Percentiles rank a stretch among this genome's conserved stretches.
phyloP scores from a whole-genome alignment of 2,888 invertebrate species.

The Nymphalis urticae region DNA sequence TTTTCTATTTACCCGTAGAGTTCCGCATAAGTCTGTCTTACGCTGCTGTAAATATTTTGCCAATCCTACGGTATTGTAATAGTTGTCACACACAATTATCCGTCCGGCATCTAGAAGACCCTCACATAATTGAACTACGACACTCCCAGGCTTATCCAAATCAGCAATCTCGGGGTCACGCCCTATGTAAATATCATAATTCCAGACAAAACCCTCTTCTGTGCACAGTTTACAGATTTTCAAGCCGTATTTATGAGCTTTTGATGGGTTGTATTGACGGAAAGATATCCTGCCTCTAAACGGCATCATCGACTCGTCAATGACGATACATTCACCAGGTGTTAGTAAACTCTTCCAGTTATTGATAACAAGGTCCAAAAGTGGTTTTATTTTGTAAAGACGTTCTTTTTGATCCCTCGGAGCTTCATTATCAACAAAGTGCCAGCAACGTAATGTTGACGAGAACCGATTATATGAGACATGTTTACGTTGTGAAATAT shows the following conservation, averaged over 20 bases:
- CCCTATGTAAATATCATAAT: neutral
- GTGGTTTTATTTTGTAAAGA: too few relatives aligned
- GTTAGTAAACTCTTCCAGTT: neutral
- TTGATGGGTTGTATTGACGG: neutral
- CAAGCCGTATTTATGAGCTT: conserved; percentile 1
- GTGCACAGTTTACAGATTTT: neutral
- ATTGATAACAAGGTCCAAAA: neutral
- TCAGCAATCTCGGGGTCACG: neutral
- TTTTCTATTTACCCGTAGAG: conserved; percentile 10
- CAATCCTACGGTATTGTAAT: conserved; percentile 1
- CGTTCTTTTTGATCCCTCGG: too few relatives aligned
- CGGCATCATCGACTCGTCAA: conserved; percentile 2
- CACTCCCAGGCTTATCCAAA: neutral
- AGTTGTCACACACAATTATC: neutral
- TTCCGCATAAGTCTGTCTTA: conserved; percentile 10
- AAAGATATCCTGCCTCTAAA: conserved; percentile 1
- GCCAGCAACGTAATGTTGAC: too few relatives aligned
- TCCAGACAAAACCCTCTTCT: conserved; percentile 1
- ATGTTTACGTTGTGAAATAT: neutral
- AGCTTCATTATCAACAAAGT: too few relatives aligned
- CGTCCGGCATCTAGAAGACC: neutral
- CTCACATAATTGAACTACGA: neutral
- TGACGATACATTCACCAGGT: neutral
- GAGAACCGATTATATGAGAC: neutral
- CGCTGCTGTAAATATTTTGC: conserved; percentile 7